Evolutionary conservation across 2,113 vertebrate genomes (phyloP).

Genomic region (Pterocles orientalis): DNA sequence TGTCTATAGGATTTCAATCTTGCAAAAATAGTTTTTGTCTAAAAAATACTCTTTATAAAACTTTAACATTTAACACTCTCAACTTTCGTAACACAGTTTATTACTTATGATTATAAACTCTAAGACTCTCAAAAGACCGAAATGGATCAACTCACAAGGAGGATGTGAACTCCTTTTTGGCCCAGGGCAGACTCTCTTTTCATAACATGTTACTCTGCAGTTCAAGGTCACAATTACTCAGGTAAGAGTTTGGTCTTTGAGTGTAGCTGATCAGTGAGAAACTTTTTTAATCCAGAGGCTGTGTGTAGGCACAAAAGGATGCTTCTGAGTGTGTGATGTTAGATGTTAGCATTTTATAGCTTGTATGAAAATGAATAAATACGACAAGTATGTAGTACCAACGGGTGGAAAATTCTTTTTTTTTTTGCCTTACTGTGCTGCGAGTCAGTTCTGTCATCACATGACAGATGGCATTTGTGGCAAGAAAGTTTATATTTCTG

Average conservation of each 20-base stretch:
- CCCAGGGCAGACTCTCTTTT: background rate
- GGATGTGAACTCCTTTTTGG: background rate
- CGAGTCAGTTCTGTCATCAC: background rate
- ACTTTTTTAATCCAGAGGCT: background rate
- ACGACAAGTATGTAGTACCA: background rate
- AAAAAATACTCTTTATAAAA: background rate
- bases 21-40: background rate
- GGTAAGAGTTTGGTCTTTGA: background rate
- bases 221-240: background rate
- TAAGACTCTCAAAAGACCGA: background rate
- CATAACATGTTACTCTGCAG: background rate
- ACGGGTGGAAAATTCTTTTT: background rate
- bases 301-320: background rate
- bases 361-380: background rate
- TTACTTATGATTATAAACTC: background rate
- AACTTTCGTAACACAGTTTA: background rate
- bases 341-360: background rate
- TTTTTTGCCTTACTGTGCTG: background rate
- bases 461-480: background rate
- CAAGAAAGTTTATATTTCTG: background rate
- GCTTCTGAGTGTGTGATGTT: background rate
- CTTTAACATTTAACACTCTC: background rate
- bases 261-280: background rate
- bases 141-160: background rate
- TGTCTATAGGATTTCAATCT: background rate